Percentiles rank a stretch among this genome's conserved stretches.
Evolutionary conservation across 2,888 invertebrate species (phyloP).

Genomic region (Tridacna crocea): DNA sequence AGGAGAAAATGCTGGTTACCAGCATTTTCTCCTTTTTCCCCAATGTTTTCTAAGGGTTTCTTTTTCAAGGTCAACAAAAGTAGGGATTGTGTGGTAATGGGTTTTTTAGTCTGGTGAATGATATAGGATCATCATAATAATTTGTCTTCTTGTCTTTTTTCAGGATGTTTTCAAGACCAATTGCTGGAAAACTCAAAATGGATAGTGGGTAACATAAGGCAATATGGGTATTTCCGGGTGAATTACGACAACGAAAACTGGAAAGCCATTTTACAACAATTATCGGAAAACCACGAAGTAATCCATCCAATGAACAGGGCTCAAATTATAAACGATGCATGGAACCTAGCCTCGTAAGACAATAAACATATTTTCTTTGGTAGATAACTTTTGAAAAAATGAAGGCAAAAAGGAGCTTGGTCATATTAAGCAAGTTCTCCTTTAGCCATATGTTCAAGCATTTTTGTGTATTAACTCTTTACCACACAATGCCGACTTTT

Average conservation of each 20-base stretch:
- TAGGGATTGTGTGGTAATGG: no score
- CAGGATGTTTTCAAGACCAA: constrained; percentile 2
- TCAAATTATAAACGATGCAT: constrained; percentile 94
- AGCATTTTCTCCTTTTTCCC: no score
- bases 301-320: constrained; percentile 93
- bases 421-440: not conserved
- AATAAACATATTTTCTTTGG: not conserved
- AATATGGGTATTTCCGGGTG: constrained; percentile 81
- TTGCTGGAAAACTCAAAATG: constrained; percentile 75
- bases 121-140: no score
- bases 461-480: no score
- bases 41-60: no score
- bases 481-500: no score
- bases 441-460: no score
- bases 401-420: not conserved
- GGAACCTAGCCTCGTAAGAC: constrained; percentile 82
- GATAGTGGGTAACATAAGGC: constrained; percentile 76
- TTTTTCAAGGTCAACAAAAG: no score
- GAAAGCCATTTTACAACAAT: constrained; percentile 86
- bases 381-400: no score
- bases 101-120: no score
- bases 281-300: constrained; percentile 69
- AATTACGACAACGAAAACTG: constrained; percentile 88
- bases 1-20: no score
- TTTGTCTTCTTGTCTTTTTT: no score